Evolutionary conservation across 2,797 vertebrate genomes (phyloP).

Genomic region (Todus mexicanus): DNA sequence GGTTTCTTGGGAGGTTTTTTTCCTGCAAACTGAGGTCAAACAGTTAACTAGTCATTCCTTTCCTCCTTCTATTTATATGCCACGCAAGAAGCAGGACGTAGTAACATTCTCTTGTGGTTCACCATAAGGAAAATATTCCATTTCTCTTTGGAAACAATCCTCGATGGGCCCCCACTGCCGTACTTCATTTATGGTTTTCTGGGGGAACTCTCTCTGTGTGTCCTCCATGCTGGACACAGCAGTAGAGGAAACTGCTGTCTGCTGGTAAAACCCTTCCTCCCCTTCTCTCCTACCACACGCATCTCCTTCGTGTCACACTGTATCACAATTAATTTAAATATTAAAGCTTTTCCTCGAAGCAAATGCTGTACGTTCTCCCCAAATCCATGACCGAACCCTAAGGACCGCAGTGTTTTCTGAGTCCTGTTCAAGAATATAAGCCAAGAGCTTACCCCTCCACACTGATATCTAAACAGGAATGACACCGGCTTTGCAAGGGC

Average conservation of each 20-base stretch:
- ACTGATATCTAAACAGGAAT: neutral
- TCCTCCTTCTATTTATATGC: neutral
- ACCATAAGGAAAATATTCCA: slow-evolving; percentile 41
- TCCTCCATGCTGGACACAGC: neutral
- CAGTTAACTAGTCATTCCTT: slow-evolving; percentile 22
- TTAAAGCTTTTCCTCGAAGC: neutral
- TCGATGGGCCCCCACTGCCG: neutral
- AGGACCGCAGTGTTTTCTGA: neutral
- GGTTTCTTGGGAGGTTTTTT: neutral
- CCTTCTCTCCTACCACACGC: neutral
- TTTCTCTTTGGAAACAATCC: slow-evolving; percentile 34
- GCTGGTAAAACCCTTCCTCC: neutral
- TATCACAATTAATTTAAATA: neutral
- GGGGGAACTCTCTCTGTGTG: neutral
- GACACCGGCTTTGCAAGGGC: neutral
- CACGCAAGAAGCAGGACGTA: neutral
- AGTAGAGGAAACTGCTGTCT: neutral
- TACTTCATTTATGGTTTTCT: neutral
- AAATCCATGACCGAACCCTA: neutral
- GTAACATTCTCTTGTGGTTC: slow-evolving; percentile 37
- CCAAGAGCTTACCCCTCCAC: neutral
- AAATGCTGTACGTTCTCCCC: neutral
- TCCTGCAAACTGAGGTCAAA: neutral
- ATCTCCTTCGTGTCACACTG: neutral
- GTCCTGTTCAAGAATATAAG: neutral